A percentile compares a stretch with the other conserved stretches of the same genome.
phyloP scores from a whole-genome alignment of 35 echinoderm and acorn worm species.

The Stichopus chloronotus region DNA sequence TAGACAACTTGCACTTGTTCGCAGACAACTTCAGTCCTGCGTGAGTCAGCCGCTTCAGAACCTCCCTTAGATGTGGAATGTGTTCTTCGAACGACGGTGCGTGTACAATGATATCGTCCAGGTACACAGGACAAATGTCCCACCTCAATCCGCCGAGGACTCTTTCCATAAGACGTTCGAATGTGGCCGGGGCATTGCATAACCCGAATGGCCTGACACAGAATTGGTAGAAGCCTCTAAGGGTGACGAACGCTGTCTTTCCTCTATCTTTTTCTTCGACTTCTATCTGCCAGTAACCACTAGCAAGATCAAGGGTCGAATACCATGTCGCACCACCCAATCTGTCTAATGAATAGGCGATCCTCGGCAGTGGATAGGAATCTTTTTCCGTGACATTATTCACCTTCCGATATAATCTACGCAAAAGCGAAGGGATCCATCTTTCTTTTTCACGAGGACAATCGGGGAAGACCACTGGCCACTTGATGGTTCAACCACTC shows the following conservation, averaged over 20 bases:
- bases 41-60: not conserved
- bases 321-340: not conserved
- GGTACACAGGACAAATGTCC: not conserved
- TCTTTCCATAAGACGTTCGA: not conserved
- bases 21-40: not conserved
- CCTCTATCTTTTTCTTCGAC: conserved; percentile 2
- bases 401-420: conserved; percentile 47
- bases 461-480: conserved; percentile 68
- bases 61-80: not conserved
- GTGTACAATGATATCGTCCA: not conserved
- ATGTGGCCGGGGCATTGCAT: not conserved
- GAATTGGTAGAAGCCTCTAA: not conserved
- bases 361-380: not conserved
- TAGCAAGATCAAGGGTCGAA: not conserved
- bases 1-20: not conserved
- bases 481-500: conserved; percentile 55
- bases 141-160: not conserved
- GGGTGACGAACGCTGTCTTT: conserved; percentile 25
- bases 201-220: not conserved
- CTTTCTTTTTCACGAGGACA: conserved; percentile 73
- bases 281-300: conserved; percentile 27
- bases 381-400: conserved; percentile 25
- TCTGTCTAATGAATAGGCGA: not conserved
- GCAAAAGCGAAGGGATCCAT: conserved; percentile 53
- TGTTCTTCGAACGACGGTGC: not conserved